Base-by-base conservation (phyloP, 1,140 invertebrate genomes). In the Ostrea denselamellosa region DNA sequence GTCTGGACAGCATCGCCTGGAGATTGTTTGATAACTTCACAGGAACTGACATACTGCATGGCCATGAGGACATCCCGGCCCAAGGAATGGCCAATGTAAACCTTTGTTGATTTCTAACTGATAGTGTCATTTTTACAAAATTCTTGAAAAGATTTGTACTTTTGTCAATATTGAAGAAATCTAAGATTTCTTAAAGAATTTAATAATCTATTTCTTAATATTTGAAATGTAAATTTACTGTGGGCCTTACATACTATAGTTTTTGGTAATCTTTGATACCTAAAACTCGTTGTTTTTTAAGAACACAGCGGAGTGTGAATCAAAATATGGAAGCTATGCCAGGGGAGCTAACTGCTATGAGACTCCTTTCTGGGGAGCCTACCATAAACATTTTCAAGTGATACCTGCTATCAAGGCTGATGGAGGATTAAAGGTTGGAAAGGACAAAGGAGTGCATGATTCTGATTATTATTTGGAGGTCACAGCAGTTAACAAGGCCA, bases 391-490 rank as follows among this genome's bases (percentile, higher is more conserved):
- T 62, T 92, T 92, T 85, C 85, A 89, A 54, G 87, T 91, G 7
- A 89, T 71, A n/a, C 91, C 91, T 51, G 22, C 53, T 10, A 88
- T 85, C 12, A 87, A 65, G 54, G 2, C 54, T 7, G 56, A 71
- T 22, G 90, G 87, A 5, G 91, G 91, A 14, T 83, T 91, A 3
- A 85, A 89, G 12, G 34, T 56, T 19, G 83, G 90, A 52, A 88
- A 87, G 58, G 86, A 86, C 68, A 51, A 56, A n/a, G 91, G 90
- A 19, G 34, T 85, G 10, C 91, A 92, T 71, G 91, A 92, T 84
- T 87, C 86, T 58, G 91, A 92, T 81, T 92, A 92, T 83, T 89
- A 83, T 44, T 83, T 92, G 8, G 89, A 91, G 84, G 86, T 92
- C 28, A 84, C 85, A 44, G 90, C 87, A 3, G 89, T 84, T 7